These are phyloP conservation scores for Cotesia glomerata DNA, from an alignment of 1,140 invertebrate species.

Conservation along the genomic window DNA sequence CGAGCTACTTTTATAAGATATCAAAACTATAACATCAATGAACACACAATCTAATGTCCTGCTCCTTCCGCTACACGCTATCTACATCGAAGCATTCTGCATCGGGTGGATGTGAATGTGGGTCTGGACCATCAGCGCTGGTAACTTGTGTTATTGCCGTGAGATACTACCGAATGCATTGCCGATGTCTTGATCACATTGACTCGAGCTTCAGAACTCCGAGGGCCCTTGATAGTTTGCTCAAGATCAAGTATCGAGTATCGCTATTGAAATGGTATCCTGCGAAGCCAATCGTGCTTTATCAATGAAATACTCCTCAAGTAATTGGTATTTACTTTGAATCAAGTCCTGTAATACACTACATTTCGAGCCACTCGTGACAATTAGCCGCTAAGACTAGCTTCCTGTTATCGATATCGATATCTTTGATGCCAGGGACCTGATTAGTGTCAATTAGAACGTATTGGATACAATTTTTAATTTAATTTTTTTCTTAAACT, in stretches of 20 bases:
- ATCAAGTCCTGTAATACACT: neutral
- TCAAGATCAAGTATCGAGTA: constrained; percentile 5
- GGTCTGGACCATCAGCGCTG: no score
- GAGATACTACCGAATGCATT: neutral
- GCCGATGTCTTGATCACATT: constrained; percentile 11
- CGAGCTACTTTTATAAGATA: no score
- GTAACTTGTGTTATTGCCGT: no score
- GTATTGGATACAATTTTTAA: no score
- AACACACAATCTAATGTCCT: constrained; percentile 4
- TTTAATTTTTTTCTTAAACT: no score
- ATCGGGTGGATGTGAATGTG: no score
- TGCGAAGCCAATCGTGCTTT: neutral
- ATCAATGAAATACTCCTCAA: neutral
- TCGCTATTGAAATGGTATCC: constrained; percentile 9
- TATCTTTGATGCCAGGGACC: no score
- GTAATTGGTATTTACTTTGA: constrained; percentile 11
- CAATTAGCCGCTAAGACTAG: neutral
- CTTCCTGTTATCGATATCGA: neutral
- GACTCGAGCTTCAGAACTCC: neutral
- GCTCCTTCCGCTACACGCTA: neutral
- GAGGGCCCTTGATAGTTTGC: constrained; percentile 6
- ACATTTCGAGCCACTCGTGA: neutral
- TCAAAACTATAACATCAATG: neutral
- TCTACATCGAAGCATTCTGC: no score
- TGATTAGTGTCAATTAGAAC: no score